A percentile compares a stretch with the other conserved stretches of the same genome.
Conservation (phyloP, 2,888 invertebrate species). For the Melikaiella ostensackeni region DNA sequence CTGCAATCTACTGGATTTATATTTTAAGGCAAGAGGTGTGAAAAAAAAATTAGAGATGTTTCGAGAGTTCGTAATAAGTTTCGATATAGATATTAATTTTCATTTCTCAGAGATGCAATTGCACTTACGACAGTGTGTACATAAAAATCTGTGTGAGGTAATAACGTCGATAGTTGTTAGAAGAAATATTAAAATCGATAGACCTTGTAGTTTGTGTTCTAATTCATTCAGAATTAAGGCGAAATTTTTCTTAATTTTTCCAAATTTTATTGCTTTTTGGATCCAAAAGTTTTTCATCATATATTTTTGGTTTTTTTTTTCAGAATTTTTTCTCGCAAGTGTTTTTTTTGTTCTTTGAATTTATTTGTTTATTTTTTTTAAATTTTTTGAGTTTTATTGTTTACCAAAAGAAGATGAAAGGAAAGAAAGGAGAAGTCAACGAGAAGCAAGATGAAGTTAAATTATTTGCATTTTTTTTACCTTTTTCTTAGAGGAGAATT, state of each 20-base stretch:
- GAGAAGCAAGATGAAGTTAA: background rate
- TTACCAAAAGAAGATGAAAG: background rate
- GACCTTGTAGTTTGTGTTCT: conserved; percentile 38
- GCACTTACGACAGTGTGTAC: conserved; percentile 31
- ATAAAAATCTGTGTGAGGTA: conserved; percentile 29
- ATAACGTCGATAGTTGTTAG: conserved; percentile 38
- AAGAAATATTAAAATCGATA: conserved; percentile 35
- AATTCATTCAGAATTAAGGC: conserved; percentile 7
- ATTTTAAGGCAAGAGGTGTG: conserved; percentile 13
- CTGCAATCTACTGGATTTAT: conserved; percentile 31
- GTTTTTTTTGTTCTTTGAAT: background rate
- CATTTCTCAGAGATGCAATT: conserved; percentile 28
- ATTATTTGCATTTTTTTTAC: background rate
- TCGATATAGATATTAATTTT: conserved; percentile 35
- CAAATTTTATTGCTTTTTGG: background rate
- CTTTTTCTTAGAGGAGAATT: background rate
- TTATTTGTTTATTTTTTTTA: background rate
- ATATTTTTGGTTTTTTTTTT: background rate
- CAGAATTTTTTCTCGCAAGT: background rate
- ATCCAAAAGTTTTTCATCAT: background rate
- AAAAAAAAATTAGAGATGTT: conserved; percentile 16
- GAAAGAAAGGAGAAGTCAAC: background rate
- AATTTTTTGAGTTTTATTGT: background rate
- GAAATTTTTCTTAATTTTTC: background rate
- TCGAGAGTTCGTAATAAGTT: conserved; percentile 16